phyloP scores from a whole-genome alignment of 2,888 invertebrate species.

The Orchestes rusci region DNA sequence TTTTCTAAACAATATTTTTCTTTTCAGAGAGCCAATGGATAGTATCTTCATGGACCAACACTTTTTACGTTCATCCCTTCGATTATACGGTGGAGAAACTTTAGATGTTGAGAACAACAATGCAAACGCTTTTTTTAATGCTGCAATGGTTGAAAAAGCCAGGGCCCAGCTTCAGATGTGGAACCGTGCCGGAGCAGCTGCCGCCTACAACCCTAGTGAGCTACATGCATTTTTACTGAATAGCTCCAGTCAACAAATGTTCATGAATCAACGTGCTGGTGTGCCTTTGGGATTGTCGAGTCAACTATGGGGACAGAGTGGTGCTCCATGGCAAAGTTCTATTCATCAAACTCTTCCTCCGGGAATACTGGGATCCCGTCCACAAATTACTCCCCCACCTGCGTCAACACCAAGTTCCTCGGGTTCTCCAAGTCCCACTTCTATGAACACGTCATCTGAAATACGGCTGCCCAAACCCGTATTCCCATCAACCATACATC shows the following conservation, averaged over 20 bases:
- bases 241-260: constrained; percentile 39
- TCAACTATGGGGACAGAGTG: constrained; percentile 45
- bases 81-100: constrained; percentile 53
- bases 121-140: constrained; percentile 44
- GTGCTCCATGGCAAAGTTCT: constrained; percentile 37
- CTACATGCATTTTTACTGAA: constrained; percentile 42
- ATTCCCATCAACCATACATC: constrained; percentile 43
- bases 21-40: constrained; percentile 68
- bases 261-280: constrained; percentile 38
- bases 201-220: constrained; percentile 49
- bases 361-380: constrained; percentile 41
- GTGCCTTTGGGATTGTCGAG: constrained; percentile 41
- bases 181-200: constrained; percentile 42
- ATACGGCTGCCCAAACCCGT: constrained; percentile 44
- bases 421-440: constrained; percentile 52
- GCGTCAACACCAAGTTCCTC: constrained; percentile 52
- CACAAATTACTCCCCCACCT: constrained; percentile 44
- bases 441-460: constrained; percentile 35
- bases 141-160: constrained; percentile 53
- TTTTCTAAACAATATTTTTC: too few relatives aligned
- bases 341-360: constrained; percentile 42
- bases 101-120: constrained; percentile 47
- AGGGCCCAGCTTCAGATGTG: constrained; percentile 49
- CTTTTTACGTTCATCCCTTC: constrained; percentile 54
- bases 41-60: constrained; percentile 72